These are phyloP conservation scores for Pristionchus fissidentatus DNA, from an alignment of 2,888 invertebrate species.

Conservation along the genomic window DNA sequence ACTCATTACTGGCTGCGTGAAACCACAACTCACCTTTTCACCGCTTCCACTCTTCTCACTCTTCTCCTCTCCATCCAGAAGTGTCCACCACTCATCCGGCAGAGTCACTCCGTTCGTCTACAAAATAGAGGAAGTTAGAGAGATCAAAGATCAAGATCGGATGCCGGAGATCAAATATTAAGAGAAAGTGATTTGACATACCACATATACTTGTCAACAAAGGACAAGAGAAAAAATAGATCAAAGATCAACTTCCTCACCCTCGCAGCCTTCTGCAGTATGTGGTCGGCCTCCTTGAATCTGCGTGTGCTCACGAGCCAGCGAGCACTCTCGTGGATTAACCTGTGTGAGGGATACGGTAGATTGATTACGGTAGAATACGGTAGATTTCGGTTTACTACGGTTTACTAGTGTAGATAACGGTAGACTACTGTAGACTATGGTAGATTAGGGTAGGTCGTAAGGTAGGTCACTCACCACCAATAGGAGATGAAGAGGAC, in stretches of 20 bases:
- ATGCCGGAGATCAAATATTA: background rate
- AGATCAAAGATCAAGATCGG: background rate
- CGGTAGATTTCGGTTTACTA: background rate
- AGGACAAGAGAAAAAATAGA: background rate
- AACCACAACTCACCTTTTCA: background rate
- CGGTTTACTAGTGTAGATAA: background rate
- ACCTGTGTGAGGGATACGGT: conserved; percentile 53
- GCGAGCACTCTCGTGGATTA: conserved; percentile 72
- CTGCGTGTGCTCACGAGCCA: conserved; percentile 72
- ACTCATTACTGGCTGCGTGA: background rate
- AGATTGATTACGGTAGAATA: background rate
- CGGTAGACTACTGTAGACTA: background rate
- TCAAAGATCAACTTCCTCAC: conserved; percentile 11
- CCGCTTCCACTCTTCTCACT: background rate
- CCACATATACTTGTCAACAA: too few relatives aligned
- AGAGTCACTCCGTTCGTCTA: conserved; percentile 61
- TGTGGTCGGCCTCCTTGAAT: conserved; percentile 71
- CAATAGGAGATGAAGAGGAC: conserved; percentile 73
- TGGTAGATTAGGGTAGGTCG: background rate
- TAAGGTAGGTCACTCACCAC: conserved; percentile 70
- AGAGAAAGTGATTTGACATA: too few relatives aligned
- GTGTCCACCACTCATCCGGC: conserved; percentile 69
- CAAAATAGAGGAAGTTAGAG: background rate
- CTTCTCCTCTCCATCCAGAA: conserved; percentile 30
- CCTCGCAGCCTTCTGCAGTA: conserved; percentile 69